phyloP scores from a whole-genome alignment of 2,113 vertebrate species.

The Cheilinus undulatus region DNA sequence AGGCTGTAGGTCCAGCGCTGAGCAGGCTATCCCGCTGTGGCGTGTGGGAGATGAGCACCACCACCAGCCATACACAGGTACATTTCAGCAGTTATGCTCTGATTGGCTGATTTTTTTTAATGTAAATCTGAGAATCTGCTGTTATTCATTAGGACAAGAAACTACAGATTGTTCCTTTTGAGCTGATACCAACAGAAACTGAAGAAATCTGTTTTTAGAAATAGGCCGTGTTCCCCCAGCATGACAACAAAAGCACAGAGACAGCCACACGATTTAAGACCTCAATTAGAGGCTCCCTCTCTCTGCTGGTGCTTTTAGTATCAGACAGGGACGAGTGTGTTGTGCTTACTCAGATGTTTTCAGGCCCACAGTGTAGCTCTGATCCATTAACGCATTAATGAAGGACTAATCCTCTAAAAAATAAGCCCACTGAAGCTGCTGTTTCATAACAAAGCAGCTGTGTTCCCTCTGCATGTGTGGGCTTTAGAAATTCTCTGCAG shows the following conservation, averaged over 20 bases:
- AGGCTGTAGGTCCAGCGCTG: too few species aligned
- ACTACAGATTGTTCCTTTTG: too few species aligned
- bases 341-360: slow-evolving; percentile 55
- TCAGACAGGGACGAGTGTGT: slow-evolving; percentile 30
- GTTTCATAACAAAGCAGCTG: slow-evolving; percentile 62
- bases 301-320: slow-evolving; percentile 34
- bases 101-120: too few species aligned
- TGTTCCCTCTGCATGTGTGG: slow-evolving; percentile 3
- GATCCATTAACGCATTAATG: slow-evolving; percentile 68
- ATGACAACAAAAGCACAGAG: background rate
- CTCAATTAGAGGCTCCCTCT: background rate
- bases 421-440: slow-evolving; percentile 16
- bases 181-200: too few species aligned
- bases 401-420: slow-evolving; percentile 51
- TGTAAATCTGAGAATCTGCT: background rate
- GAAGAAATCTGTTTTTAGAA: background rate
- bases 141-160: too few species aligned
- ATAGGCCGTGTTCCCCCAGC: background rate
- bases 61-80: too few species aligned
- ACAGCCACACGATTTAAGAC: background rate
- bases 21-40: too few species aligned
- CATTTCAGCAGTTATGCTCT: too few species aligned
- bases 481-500: background rate
- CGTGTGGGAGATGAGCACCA: too few species aligned
- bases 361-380: slow-evolving; percentile 19